Conservation (phyloP, 2,888 invertebrate species). For the Oasisia sp. region DNA sequence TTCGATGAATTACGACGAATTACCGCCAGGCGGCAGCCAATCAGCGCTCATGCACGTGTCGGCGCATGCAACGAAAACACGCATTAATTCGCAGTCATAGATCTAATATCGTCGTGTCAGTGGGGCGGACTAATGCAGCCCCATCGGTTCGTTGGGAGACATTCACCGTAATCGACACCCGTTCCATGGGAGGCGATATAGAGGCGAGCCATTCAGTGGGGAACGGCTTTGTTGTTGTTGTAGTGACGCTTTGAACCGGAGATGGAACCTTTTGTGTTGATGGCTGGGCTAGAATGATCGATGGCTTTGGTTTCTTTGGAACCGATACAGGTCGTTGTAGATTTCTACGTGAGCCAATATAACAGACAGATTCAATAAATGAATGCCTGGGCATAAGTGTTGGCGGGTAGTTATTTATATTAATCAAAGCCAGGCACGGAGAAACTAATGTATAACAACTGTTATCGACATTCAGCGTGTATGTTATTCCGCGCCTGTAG, state of each 20-base stretch:
- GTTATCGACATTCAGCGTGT: neutral
- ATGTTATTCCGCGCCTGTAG: neutral
- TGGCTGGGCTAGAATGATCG: neutral
- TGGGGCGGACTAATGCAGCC: neutral
- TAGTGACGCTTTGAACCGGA: neutral
- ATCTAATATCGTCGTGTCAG: neutral
- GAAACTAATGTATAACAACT: neutral
- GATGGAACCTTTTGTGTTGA: conserved; percentile 7
- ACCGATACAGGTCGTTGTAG: neutral
- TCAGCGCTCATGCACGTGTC: neutral
- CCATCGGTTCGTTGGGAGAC: neutral
- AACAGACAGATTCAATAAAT: neutral
- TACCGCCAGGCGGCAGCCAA: neutral
- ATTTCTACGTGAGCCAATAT: no score
- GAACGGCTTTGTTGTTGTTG: conserved; percentile 1
- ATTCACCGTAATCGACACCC: neutral
- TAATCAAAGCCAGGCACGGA: neutral
- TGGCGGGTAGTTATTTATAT: neutral
- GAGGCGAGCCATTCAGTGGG: neutral
- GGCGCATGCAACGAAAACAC: neutral
- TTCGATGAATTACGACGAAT: conserved; percentile 6
- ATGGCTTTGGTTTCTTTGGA: neutral
- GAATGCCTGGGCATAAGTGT: neutral
- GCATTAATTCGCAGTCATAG: neutral
- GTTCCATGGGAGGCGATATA: neutral